Evolutionary conservation across 2,888 invertebrate species (phyloP).

Genomic region (Hydrotaea diabolus): DNA sequence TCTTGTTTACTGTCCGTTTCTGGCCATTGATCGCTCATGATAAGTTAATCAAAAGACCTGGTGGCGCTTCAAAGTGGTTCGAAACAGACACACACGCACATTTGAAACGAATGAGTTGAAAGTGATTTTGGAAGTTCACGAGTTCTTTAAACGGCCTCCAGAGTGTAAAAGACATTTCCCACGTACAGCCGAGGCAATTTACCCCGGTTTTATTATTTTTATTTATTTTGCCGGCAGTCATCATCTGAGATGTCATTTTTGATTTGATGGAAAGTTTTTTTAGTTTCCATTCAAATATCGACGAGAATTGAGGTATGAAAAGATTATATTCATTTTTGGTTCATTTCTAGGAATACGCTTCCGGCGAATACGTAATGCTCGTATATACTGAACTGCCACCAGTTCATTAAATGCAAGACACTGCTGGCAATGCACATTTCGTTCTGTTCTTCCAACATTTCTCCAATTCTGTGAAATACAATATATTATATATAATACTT

Average conservation of each 20-base stretch:
- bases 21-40: slow-evolving; percentile 36
- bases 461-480: too few relatives aligned
- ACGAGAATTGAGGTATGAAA: too few relatives aligned
- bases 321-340: too few relatives aligned
- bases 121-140: slow-evolving; percentile 22
- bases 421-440: too few relatives aligned
- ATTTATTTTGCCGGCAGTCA: too few relatives aligned
- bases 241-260: neutral
- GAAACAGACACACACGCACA: neutral
- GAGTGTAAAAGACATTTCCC: slow-evolving; percentile 9
- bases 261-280: neutral
- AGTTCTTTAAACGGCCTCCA: neutral
- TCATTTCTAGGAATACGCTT: too few relatives aligned
- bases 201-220: neutral
- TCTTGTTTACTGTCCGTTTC: neutral
- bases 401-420: too few relatives aligned
- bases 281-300: too few relatives aligned
- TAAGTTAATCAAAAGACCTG: slow-evolving; percentile 58
- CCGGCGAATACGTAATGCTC: too few relatives aligned
- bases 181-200: neutral
- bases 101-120: neutral
- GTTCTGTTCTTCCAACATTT: too few relatives aligned
- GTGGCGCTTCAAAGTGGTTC: slow-evolving; percentile 40
- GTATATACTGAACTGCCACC: too few relatives aligned
- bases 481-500: too few relatives aligned